Evolutionary conservation across 2,888 invertebrate genomes (phyloP).

Genomic region (Xestobium rufovillosum): DNA sequence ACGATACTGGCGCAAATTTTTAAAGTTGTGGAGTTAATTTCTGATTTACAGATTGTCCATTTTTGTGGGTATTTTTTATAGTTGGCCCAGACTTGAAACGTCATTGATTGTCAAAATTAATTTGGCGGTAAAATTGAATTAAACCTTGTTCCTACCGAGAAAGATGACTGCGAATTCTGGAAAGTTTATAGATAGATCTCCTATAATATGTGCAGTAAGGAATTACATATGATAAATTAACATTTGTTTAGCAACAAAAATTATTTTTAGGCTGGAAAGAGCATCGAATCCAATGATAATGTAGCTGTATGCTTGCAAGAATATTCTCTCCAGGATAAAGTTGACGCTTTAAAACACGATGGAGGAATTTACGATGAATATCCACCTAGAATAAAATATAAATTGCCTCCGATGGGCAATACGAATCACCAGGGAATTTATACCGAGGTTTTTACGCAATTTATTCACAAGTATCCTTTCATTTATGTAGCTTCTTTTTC

Average conservation of each 20-base stretch:
- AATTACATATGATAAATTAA: slow-evolving; percentile 7
- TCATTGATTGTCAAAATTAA: no score
- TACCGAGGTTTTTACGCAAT: slow-evolving; percentile 21
- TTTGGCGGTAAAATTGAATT: no score
- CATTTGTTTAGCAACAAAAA: neutral
- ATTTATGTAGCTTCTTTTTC: neutral
- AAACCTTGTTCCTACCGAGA: no score
- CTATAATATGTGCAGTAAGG: slow-evolving; percentile 24
- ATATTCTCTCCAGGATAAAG: slow-evolving; percentile 31
- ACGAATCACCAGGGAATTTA: slow-evolving; percentile 27
- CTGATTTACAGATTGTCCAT: no score
- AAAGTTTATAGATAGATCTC: slow-evolving; percentile 27
- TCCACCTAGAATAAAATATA: slow-evolving; percentile 19
- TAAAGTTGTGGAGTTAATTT: no score
- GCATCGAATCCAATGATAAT: slow-evolving; percentile 23
- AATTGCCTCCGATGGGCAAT: slow-evolving; percentile 21
- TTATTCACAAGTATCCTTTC: no score
- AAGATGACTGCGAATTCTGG: slow-evolving; percentile 33
- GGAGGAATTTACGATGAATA: slow-evolving; percentile 21
- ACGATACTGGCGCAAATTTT: no score
- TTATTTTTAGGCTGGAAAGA: slow-evolving; percentile 33
- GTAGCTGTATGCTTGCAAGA: slow-evolving; percentile 28
- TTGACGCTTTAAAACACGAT: slow-evolving; percentile 34
- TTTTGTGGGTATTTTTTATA: no score
- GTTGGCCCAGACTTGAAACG: no score